Base-by-base conservation (phyloP, 2,113 vertebrate species). In the Hystrix cristata region DNA sequence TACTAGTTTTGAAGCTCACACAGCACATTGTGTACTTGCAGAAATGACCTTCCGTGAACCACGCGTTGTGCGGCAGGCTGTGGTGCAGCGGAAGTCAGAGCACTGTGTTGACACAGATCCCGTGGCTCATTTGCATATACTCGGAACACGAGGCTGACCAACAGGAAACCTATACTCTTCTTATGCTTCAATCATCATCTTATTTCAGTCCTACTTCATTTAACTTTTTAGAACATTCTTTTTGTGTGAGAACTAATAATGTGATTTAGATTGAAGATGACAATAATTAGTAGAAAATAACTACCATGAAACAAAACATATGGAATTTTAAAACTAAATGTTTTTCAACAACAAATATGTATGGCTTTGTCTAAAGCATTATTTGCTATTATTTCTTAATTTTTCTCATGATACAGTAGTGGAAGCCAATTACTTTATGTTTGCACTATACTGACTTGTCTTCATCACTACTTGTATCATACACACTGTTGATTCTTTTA, bases 1-100 rank as follows among this genome's bases (percentile, higher is more conserved):
- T 91, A 95, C 79, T 87, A 59, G 95, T 95, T 98, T 97, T 83
- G 65, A 69, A 85, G 84, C 96, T 95, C 91, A 90, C 93, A 94
- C 29, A 69, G 96, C 71, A 96, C 95, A 96, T 79, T 87, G 82
- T 85, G 87, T 95, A 82, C 96, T 97, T 96, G 80, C 76, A 48
- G 69, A 43, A 96, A 82, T 69, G 95, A 94, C 59, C 90, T 57
- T 90, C 65, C 29, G 43, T 87, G 92, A 96, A 69, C 92, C 86
- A 96, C 93, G 92, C 83, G 76, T 51, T 62, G 57, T 18, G 62
- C 18, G 91, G 93, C 60, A 86, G 87, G 55, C 65, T 65, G 82
- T n/a, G 72, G 34, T 13, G 34, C 64, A 80, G 64, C 48, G 92
- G 93, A 97, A 95, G 48, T 69, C 79, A 62, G 60, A 65, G 46